A percentile compares a stretch with the other conserved stretches of the same genome.
Evolutionary conservation across 2,797 vertebrate species (phyloP).

Genomic region (Erethizon dorsatum): DNA sequence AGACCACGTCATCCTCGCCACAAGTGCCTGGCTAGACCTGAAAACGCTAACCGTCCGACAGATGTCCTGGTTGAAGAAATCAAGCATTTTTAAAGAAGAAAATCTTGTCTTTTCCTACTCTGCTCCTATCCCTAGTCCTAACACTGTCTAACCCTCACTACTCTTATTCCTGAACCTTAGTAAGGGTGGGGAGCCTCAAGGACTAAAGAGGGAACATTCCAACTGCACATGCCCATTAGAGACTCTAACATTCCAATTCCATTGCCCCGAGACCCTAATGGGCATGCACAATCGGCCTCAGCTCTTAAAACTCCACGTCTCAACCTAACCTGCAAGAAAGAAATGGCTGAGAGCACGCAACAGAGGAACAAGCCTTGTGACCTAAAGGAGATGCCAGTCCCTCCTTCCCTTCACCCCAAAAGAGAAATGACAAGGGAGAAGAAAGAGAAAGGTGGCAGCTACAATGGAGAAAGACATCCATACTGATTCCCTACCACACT

Average conservation of each 20-base stretch:
- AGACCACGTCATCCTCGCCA: neutral
- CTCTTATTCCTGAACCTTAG: neutral
- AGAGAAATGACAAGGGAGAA: neutral
- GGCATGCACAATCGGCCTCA: neutral
- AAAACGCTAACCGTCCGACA: neutral
- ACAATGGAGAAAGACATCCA: neutral
- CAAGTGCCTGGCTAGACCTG: neutral
- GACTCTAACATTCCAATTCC: conserved; percentile 11
- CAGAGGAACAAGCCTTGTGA: neutral
- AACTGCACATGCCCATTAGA: conserved; percentile 7
- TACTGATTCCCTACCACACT: neutral
- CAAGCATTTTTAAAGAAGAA: neutral
- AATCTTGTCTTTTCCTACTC: neutral
- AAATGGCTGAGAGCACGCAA: neutral
- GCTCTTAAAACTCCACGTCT: conserved; percentile 22
- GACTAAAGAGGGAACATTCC: conserved; percentile 52
- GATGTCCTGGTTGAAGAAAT: neutral
- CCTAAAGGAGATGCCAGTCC: neutral
- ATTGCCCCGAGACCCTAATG: conserved; percentile 39
- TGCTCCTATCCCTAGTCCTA: neutral
- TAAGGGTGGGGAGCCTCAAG: neutral
- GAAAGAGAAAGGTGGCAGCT: neutral
- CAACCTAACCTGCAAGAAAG: neutral
- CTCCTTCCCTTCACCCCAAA: conserved; percentile 50
- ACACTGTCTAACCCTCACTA: neutral